Evolutionary conservation across 23 tunicate genomes (phyloP).

Genomic region (Botrylloides violaceus): DNA sequence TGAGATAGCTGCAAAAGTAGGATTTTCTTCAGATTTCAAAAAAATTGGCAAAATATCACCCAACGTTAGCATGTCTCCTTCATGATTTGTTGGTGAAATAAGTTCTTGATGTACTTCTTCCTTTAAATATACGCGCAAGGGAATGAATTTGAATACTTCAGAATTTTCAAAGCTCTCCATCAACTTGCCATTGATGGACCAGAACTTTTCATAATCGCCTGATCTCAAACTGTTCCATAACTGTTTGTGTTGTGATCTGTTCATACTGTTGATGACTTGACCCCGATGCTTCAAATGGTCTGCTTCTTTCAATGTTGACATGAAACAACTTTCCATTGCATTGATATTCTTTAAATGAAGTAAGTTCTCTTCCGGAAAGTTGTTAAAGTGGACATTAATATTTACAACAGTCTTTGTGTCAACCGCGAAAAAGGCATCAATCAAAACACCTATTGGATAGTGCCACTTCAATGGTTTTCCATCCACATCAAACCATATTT

Average conservation of each 20-base stretch:
- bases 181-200: slow-evolving; percentile 65
- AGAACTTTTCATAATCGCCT: slow-evolving; percentile 74
- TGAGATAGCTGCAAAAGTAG: not conserved
- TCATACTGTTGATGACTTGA: slow-evolving; percentile 54
- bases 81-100: slow-evolving; percentile 10
- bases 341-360: slow-evolving; percentile 32
- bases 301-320: slow-evolving; percentile 76
- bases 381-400: slow-evolving; percentile 76
- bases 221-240: slow-evolving; percentile 84
- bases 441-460: slow-evolving; percentile 66
- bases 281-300: slow-evolving; percentile 83
- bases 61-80: slow-evolving; percentile 14
- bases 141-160: slow-evolving; percentile 41
- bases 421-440: slow-evolving; percentile 45
- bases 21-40: not conserved
- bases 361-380: slow-evolving; percentile 53
- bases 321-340: slow-evolving; percentile 55
- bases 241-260: slow-evolving; percentile 54
- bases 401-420: slow-evolving; percentile 34
- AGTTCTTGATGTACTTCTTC: slow-evolving; percentile 37
- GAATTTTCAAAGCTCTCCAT: slow-evolving; percentile 52
- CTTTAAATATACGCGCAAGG: slow-evolving; percentile 50
- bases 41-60: not conserved
- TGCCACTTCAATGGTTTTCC: slow-evolving; percentile 80
- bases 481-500: slow-evolving; percentile 76